Percentiles rank a stretch among this genome's conserved stretches.
phyloP scores from a whole-genome alignment of 2,888 invertebrate genomes.

The Parascotia fuliginaria region DNA sequence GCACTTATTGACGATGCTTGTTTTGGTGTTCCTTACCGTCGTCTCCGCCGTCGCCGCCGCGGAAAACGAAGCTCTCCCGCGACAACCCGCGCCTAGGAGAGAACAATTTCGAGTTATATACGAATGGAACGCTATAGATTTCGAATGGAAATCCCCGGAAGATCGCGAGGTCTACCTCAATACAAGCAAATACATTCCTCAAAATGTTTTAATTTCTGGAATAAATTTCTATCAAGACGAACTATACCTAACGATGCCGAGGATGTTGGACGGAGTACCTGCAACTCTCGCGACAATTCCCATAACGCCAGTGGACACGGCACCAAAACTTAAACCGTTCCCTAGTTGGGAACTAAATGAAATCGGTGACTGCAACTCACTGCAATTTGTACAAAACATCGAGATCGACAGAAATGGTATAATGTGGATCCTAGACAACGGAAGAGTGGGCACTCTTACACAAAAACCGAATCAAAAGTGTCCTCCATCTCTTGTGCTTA shows the following conservation, averaged over 20 bases:
- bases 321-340: slow-evolving; percentile 87
- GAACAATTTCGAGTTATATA: slow-evolving; percentile 89
- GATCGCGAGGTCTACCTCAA: slow-evolving; percentile 82
- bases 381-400: slow-evolving; percentile 91
- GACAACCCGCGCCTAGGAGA: slow-evolving; percentile 64
- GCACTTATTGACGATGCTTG: slow-evolving; percentile 60
- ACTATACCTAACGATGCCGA: slow-evolving; percentile 89
- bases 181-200: slow-evolving; percentile 87
- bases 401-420: slow-evolving; percentile 90
- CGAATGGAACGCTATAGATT: slow-evolving; percentile 90
- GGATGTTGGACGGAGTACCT: slow-evolving; percentile 90
- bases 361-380: slow-evolving; percentile 87
- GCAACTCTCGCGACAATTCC: slow-evolving; percentile 86
- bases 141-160: slow-evolving; percentile 87
- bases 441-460: slow-evolving; percentile 87
- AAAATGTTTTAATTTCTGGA: slow-evolving; percentile 89
- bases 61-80: slow-evolving; percentile 65
- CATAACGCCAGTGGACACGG: slow-evolving; percentile 81
- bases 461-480: slow-evolving; percentile 84
- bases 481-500: slow-evolving; percentile 88
- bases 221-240: slow-evolving; percentile 88
- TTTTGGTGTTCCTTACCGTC: slow-evolving; percentile 61
- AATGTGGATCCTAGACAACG: slow-evolving; percentile 90
- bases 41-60: slow-evolving; percentile 75
- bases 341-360: slow-evolving; percentile 90